phyloP scores from a whole-genome alignment of 1,140 invertebrate genomes.

The Arctopsyche grandis region DNA sequence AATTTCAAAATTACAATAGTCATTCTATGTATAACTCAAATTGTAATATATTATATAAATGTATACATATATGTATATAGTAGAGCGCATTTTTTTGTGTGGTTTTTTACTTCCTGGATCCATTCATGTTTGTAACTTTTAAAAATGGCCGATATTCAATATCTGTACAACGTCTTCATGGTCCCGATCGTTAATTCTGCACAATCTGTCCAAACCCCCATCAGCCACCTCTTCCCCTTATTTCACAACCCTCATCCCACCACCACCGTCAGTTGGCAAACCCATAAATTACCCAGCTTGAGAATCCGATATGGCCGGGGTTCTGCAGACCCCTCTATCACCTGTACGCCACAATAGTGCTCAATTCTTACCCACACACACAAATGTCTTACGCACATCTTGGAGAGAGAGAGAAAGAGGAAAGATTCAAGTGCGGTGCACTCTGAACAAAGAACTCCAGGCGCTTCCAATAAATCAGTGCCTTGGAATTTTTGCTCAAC shows the following conservation, averaged over 20 bases:
- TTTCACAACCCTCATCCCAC: background rate
- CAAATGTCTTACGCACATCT: background rate
- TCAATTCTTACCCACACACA: conserved; percentile 12
- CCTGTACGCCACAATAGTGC: conserved; percentile 7
- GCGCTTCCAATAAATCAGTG: conserved; percentile 1
- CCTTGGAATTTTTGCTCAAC: background rate
- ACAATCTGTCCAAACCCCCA: background rate
- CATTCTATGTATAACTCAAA: too few species aligned
- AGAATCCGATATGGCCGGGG: conserved; percentile 28
- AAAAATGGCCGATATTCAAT: background rate
- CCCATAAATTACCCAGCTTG: conserved; percentile 25
- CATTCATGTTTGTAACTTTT: too few species aligned
- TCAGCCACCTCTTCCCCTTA: background rate
- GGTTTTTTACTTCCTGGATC: too few species aligned
- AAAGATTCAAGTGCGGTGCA: background rate
- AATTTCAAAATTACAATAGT: too few species aligned
- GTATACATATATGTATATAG: too few species aligned
- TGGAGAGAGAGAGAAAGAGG: background rate
- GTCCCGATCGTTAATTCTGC: background rate
- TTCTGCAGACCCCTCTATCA: conserved; percentile 19
- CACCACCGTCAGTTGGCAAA: conserved; percentile 30
- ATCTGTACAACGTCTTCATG: background rate
- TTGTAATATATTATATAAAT: too few species aligned
- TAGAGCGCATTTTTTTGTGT: too few species aligned
- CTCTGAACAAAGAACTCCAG: conserved; percentile 10